Evolutionary conservation across 2,797 vertebrate species (phyloP).

Genomic region (Sciaenops ocellatus): DNA sequence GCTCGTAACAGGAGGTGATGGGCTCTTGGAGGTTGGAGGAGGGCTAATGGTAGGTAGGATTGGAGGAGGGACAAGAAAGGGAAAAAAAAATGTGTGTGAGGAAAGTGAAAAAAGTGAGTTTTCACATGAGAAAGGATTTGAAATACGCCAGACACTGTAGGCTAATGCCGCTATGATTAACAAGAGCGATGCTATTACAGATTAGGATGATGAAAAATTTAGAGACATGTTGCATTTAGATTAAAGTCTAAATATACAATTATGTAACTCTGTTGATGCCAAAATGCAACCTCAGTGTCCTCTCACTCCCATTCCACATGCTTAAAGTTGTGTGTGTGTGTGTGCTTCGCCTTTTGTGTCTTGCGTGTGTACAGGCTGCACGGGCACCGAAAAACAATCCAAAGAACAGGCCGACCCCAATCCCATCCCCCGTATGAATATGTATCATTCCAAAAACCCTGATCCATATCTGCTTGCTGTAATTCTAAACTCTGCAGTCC

Average conservation of each 20-base stretch:
- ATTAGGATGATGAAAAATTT: constrained; percentile 66
- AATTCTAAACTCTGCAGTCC: constrained; percentile 64
- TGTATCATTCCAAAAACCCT: constrained; percentile 75
- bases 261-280: constrained; percentile 61
- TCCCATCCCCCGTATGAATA: constrained; percentile 80
- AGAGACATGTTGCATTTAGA: constrained; percentile 43
- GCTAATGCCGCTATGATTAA: constrained; percentile 51
- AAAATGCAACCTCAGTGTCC: constrained; percentile 49
- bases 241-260: constrained; percentile 63
- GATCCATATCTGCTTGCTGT: constrained; percentile 78
- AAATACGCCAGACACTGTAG: constrained; percentile 33
- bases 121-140: constrained; percentile 61
- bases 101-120: constrained; percentile 42
- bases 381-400: constrained; percentile 70
- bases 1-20: constrained; percentile 80
- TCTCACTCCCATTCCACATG: constrained; percentile 10
- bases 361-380: constrained; percentile 23
- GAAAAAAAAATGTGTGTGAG: constrained; percentile 5
- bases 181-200: constrained; percentile 62
- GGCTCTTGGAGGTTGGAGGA: constrained; percentile 66
- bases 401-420: constrained; percentile 78
- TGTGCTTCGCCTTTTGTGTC: constrained; percentile 30
- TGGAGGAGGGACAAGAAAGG: not conserved
- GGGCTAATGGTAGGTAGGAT: constrained; percentile 40
- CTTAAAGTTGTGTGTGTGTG: constrained; percentile 5